Percentiles rank a stretch among this genome's conserved stretches.
Evolutionary conservation across 2,113 vertebrate species (phyloP).

Genomic region (Myxocyprinus asiaticus): DNA sequence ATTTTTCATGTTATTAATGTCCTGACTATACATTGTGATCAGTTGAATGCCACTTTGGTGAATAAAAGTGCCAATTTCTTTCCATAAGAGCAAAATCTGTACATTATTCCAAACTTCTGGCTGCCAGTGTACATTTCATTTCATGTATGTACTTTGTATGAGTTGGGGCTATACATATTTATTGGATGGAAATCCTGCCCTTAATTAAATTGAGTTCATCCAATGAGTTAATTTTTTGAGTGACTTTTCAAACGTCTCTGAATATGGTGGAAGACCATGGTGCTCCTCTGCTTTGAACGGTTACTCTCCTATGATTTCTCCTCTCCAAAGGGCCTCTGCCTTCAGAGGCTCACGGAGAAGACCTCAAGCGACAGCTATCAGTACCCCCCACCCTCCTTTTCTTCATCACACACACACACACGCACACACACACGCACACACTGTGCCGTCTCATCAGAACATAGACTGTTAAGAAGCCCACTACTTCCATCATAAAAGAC

Average conservation of each 20-base stretch:
- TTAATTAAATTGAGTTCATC: no score
- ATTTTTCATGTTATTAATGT: no score
- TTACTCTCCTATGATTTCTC: constrained; percentile 63
- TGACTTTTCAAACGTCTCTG: constrained; percentile 71
- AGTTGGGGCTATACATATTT: no score
- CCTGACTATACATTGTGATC: no score
- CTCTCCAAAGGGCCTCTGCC: constrained; percentile 68
- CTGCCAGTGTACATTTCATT: no score
- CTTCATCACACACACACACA: constrained; percentile 15
- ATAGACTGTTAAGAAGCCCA: constrained; percentile 48
- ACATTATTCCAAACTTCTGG: no score
- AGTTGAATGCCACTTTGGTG: no score
- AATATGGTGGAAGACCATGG: constrained; percentile 67
- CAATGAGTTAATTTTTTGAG: no score
- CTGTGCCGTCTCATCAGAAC: constrained; percentile 60
- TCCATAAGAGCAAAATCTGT: no score
- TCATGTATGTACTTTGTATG: no score
- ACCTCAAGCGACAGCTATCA: constrained; percentile 69
- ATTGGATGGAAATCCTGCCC: no score
- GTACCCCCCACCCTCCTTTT: constrained; percentile 26
- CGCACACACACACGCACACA: constrained; percentile 32
- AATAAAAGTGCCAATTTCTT: no score
- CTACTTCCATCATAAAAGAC: constrained; percentile 58
- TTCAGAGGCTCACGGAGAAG: constrained; percentile 70
- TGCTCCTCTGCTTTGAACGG: constrained; percentile 67